Evolutionary conservation across 2,797 vertebrate species (phyloP).

Genomic region (Zalophus californianus): DNA sequence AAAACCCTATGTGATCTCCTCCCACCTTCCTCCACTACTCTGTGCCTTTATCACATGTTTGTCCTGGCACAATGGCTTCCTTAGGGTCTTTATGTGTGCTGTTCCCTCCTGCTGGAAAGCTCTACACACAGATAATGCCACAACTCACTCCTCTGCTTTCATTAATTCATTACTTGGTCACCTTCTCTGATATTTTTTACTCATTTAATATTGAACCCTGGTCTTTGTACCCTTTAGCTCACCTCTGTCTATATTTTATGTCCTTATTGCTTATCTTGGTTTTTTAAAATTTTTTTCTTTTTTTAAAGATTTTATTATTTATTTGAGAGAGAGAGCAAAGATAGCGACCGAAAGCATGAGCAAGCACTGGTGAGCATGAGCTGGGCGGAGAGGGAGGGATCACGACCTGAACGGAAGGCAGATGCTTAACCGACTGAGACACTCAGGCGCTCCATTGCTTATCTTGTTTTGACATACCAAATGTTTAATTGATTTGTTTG

Average conservation of each 20-base stretch:
- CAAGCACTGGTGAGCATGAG: not conserved
- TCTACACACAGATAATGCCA: not conserved
- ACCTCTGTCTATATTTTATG: not conserved
- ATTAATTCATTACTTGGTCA: not conserved
- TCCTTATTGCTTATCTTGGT: not conserved
- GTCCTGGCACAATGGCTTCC: not conserved
- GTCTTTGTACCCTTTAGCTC: not conserved
- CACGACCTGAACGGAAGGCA: not conserved
- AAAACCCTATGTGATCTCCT: not conserved
- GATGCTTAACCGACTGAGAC: not conserved
- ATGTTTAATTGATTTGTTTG: not conserved
- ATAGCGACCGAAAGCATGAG: not conserved
- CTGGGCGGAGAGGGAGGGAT: not conserved
- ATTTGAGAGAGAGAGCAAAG: not conserved
- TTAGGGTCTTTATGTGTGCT: not conserved
- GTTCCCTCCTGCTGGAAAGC: not conserved
- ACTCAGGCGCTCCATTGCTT: not conserved
- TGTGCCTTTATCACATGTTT: not conserved
- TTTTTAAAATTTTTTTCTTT: not conserved
- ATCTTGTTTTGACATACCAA: not conserved
- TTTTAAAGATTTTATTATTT: not conserved
- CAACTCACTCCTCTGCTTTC: not conserved
- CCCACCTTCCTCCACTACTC: not conserved
- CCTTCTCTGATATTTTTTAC: not conserved
- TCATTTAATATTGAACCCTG: not conserved